These are phyloP conservation scores for Caenorhabditis briggsae DNA, from an alignment of 1,140 invertebrate species.

Conservation along the genomic window DNA sequence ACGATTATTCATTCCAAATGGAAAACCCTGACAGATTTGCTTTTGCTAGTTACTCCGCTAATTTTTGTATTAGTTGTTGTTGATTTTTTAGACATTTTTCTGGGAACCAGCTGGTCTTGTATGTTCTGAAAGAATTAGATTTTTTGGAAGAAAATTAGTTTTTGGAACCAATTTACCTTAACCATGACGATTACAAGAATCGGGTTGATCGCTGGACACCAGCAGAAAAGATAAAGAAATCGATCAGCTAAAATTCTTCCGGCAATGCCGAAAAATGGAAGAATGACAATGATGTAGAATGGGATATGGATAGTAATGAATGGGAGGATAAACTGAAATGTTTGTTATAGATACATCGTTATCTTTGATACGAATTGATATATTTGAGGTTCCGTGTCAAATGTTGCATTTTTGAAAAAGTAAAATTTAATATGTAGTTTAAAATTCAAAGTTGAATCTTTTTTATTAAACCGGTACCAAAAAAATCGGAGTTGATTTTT, in stretches of 20 bases:
- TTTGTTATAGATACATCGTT: too few species aligned
- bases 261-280: slow-evolving; percentile 24
- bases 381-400: too few species aligned
- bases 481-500: too few species aligned
- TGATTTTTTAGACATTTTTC: neutral
- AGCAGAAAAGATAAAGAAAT: slow-evolving; percentile 6
- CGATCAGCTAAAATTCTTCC: slow-evolving; percentile 11
- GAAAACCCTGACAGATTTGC: slow-evolving; percentile 20
- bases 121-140: slow-evolving; percentile 27
- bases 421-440: too few species aligned
- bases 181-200: slow-evolving; percentile 10
- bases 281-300: slow-evolving; percentile 19
- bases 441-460: too few species aligned
- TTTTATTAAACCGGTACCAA: too few species aligned
- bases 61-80: neutral
- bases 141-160: neutral
- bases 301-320: slow-evolving; percentile 18
- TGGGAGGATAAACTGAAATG: slow-evolving; percentile 29
- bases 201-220: slow-evolving; percentile 25
- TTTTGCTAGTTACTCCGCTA: neutral
- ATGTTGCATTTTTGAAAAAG: too few species aligned
- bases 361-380: too few species aligned
- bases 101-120: slow-evolving; percentile 5
- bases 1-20: slow-evolving; percentile 24
- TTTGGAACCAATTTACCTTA: neutral